Evolutionary conservation across 2,888 invertebrate species (phyloP), one percentile per base, ranked within the genome.

Genomic region (Leucophora obtusa): DNA sequence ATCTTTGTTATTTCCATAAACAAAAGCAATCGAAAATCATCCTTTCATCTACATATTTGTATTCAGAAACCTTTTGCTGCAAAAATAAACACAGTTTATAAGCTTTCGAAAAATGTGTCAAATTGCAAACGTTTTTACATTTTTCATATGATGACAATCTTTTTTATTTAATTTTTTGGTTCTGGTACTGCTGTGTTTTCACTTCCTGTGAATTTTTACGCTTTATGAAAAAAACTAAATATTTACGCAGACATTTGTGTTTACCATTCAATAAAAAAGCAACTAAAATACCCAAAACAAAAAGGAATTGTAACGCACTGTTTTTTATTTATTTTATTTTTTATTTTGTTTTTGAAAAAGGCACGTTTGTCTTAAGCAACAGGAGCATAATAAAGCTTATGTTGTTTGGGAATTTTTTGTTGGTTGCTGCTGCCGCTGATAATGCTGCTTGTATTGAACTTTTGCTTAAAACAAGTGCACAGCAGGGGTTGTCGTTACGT

Each of bases 401-500:
- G 80, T 72, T 68, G 38, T 71, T 80, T 68, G 66, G 14, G 6
- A 28, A 51, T 68, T 59, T 59, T 68, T 60, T 24, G 17, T 21
- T 60, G 15, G 47, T 54, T 14, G 65, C 15, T 65, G 73, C 15
- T 56, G 76, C 66, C 79, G 79, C 70, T 66, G 74, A 66, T 63
- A 53, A 69, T 63, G 76, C 74, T 78, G 75, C 73, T 79, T 71
- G 73, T 77, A 73, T 79, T 82, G 82, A 83, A 83, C 73, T 83
- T 83, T 84, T 82, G 82, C 84, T 85, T 85, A 85, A 85, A 86
- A 88, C 87, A 88, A 88, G 87, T 88, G 87, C 87, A 86, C 87
- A 87, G 88, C 88, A 84, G 88, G 88, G 80, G 80, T 80, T 80
- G 76, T 76, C 68, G 35, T 76, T 80, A 58, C 68, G 72, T 72